These are phyloP conservation scores for Mastomys natalensis DNA, from an alignment of 2,113 vertebrate genomes.

Conservation along the genomic window DNA sequence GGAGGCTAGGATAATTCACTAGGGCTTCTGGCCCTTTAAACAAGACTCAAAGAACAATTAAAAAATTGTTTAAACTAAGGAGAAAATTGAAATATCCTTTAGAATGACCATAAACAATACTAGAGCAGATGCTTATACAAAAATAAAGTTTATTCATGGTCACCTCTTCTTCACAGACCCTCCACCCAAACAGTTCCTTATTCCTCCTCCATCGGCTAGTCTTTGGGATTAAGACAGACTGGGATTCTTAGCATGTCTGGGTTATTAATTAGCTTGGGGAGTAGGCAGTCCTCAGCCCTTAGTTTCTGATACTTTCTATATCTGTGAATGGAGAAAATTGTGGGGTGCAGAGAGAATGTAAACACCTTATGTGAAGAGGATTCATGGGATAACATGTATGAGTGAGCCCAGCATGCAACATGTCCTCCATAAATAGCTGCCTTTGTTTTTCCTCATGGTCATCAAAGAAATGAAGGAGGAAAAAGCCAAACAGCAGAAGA, in stretches of 20 bases:
- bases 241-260: not conserved
- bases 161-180: not conserved
- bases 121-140: not conserved
- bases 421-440: constrained; percentile 4
- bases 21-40: not conserved
- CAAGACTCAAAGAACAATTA: not conserved
- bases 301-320: not conserved
- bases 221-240: not conserved
- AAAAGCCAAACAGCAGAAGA: not conserved
- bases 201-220: not conserved
- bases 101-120: not conserved
- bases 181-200: no score
- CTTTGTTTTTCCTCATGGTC: not conserved
- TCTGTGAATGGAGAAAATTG: not conserved
- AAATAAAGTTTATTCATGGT: not conserved
- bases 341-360: not conserved
- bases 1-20: not conserved
- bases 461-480: not conserved
- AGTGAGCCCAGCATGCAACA: not conserved
- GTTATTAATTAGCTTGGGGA: not conserved
- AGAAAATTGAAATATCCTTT: not conserved
- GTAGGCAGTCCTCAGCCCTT: not conserved
- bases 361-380: not conserved
- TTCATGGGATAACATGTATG: not conserved
- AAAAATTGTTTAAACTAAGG: not conserved